Conservation (phyloP, 2,888 invertebrate species). For the Microplitis manilae region DNA sequence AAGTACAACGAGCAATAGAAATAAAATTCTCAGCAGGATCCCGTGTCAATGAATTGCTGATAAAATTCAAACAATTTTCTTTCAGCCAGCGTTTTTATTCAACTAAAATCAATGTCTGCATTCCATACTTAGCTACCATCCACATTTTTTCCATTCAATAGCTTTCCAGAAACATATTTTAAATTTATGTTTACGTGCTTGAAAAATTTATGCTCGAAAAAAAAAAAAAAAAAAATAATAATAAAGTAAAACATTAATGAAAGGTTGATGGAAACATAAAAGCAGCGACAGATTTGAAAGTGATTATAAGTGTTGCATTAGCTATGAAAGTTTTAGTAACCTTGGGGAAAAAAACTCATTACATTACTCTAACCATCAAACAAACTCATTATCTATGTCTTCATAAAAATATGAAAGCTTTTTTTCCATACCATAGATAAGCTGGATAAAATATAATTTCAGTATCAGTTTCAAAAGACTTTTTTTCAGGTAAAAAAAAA, state of each 20-base stretch:
- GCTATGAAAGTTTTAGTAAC: not conserved
- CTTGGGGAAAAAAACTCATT: not conserved
- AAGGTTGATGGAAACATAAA: not conserved
- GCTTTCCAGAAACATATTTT: too few relatives aligned
- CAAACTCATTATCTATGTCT: not conserved
- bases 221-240: not conserved
- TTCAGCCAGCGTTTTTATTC: not conserved
- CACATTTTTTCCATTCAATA: too few relatives aligned
- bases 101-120: not conserved
- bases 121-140: not conserved
- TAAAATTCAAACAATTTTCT: not conserved
- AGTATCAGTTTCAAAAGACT: not conserved
- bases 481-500: not conserved
- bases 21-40: slow-evolving; percentile 42
- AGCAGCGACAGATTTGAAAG: not conserved
- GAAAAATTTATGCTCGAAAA: not conserved
- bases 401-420: not conserved
- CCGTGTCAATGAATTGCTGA: not conserved
- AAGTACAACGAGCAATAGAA: not conserved
- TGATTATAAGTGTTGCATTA: not conserved
- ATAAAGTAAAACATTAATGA: not conserved
- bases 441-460: not conserved
- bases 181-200: not conserved
- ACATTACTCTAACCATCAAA: not conserved
- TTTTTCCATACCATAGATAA: not conserved